phyloP scores from a whole-genome alignment of 2,797 vertebrate species.

The Hozukius guyotensis region DNA sequence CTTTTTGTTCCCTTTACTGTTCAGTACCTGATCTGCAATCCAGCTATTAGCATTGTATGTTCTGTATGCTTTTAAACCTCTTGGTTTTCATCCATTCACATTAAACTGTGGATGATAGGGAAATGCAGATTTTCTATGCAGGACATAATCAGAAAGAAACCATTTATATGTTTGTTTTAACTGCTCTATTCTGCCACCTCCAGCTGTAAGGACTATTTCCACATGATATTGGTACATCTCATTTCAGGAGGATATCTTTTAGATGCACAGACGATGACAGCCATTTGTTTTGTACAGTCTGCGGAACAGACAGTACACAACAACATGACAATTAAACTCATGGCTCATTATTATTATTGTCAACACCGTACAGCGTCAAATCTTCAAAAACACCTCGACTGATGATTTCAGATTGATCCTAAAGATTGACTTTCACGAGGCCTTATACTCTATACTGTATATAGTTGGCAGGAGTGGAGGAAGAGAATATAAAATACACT shows the following conservation, averaged over 20 bases:
- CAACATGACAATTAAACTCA: not conserved
- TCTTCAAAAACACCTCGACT: not conserved
- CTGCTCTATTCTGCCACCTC: not conserved
- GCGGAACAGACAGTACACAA: not conserved
- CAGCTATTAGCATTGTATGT: not conserved
- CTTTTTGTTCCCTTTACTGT: not conserved
- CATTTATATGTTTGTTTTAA: not conserved
- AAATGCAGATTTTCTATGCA: not conserved
- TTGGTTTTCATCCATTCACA: not conserved
- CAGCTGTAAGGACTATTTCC: not conserved
- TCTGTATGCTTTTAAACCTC: not conserved
- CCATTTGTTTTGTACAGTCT: conserved; percentile 14
- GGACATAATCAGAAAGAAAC: not conserved
- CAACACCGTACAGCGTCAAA: not conserved
- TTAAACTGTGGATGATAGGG: not conserved
- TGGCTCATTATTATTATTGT: not conserved
- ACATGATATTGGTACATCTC: not conserved
- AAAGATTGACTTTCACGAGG: not conserved
- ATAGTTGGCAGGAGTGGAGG: not conserved
- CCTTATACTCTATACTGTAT: not conserved
- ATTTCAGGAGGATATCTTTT: not conserved
- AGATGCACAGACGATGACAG: not conserved
- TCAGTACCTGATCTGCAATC: not conserved
- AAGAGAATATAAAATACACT: not conserved
- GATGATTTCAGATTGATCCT: not conserved